A percentile compares a stretch with the other conserved stretches of the same genome.
phyloP scores from a whole-genome alignment of 2,888 invertebrate genomes.

The Sarcophaga rosellei region DNA sequence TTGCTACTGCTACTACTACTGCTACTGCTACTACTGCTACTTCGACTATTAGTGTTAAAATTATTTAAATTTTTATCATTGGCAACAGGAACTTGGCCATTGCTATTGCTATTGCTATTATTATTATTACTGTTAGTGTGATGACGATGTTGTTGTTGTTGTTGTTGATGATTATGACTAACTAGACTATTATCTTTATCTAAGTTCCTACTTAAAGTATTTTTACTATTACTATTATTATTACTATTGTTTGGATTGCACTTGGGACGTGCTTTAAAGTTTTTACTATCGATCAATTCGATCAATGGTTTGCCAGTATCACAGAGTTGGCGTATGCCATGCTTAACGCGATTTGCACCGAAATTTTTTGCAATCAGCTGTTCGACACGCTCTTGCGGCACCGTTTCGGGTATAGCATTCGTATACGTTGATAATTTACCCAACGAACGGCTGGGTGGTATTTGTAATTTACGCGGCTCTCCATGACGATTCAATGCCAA shows the following conservation, averaged over 20 bases:
- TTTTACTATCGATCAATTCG: conserved; percentile 79
- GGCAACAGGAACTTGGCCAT: conserved; percentile 74
- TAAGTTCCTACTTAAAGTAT: conserved; percentile 68
- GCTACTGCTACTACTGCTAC: conserved; percentile 70
- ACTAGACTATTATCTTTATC: conserved; percentile 70
- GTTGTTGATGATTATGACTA: conserved; percentile 67
- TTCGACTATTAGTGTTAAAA: conserved; percentile 68
- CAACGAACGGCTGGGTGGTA: conserved; percentile 85
- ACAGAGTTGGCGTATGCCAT: conserved; percentile 82
- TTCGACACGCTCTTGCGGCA: conserved; percentile 82
- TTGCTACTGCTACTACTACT: conserved; percentile 73
- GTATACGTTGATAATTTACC: conserved; percentile 90
- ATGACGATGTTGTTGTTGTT: conserved; percentile 57
- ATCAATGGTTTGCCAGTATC: conserved; percentile 81
- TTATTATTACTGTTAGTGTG: conserved; percentile 61
- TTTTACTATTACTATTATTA: conserved; percentile 72
- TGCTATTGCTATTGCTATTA: conserved; percentile 70
- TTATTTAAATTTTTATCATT: conserved; percentile 74
- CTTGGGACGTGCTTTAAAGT: conserved; percentile 81
- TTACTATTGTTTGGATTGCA: conserved; percentile 76
- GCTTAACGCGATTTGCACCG: conserved; percentile 81
- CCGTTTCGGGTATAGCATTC: conserved; percentile 85
- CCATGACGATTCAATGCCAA: conserved; percentile 89
- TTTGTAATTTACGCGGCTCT: conserved; percentile 87
- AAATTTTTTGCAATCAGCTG: conserved; percentile 83